Evolutionary conservation across 2,888 invertebrate species (phyloP), one percentile per base, ranked within the genome.

Genomic region (Andrena bucephala): DNA sequence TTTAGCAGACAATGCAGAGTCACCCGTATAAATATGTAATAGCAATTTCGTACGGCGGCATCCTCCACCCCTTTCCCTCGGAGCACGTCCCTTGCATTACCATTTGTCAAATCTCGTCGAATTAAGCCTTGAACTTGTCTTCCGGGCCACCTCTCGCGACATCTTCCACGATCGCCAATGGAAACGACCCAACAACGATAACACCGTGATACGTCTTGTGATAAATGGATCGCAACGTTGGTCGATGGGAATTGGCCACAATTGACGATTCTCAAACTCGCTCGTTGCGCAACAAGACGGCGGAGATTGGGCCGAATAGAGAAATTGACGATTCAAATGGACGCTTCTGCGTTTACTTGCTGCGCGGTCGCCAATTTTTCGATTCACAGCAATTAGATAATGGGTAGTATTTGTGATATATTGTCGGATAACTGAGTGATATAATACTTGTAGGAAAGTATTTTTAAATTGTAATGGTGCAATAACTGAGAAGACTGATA

Each of bases 21-120:
- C 74, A 54, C 63, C 59, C 63, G 74, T 78, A 87, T 87, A 83
- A 89, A 89, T 85, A 80, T 80, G 52, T 85, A 85, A 84, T 73
- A 74, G 62, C 81, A 84, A 84, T 84, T 68, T 84, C 31, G 62
- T 20, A 27, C 42, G 71, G 24, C 33, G 20, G 10, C 59, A 31
- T 59, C 69, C 60, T 69, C 60, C 72, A 65, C 42, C 68, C 54
- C 52, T 60, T 82, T 50, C 48, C 66, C 20, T 68, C 52, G 36
- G 27, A 60, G n/a, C 24, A 27, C 16, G 6, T 50, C 8, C 8
- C 27, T 24, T 2, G 29, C 57, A 27, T 48, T 48, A 48, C 60
- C 42, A 66, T 82, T 82, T 70, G 70, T 74, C 82, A 74, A 29
- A 71, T 77, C 73, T 57, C 63, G 48, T 74, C 73, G 50, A 69